Conservation (phyloP, 1,140 invertebrate genomes). For the Parapsyche elsis region DNA sequence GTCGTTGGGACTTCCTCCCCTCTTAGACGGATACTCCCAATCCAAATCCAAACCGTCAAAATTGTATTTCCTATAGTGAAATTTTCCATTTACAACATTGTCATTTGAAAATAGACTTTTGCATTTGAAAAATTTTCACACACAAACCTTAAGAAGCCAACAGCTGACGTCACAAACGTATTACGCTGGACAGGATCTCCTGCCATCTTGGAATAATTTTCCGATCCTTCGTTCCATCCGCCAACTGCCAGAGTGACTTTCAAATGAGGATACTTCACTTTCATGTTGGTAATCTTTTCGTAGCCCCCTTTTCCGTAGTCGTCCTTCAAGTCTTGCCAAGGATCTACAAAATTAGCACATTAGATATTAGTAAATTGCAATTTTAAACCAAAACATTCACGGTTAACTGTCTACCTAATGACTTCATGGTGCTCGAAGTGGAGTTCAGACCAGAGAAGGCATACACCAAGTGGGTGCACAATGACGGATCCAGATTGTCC, state of each 20-base stretch:
- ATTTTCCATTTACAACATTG: background rate
- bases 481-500: constrained; percentile 77
- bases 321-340: constrained; percentile 80
- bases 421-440: constrained; percentile 72
- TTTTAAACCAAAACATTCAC: too few relatives aligned
- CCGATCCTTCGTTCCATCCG: constrained; percentile 89
- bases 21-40: constrained; percentile 84
- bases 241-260: constrained; percentile 86
- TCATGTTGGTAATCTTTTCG: constrained; percentile 74
- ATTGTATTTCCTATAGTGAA: constrained; percentile 74
- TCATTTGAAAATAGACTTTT: background rate
- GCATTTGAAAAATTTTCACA: background rate
- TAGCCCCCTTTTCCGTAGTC: constrained; percentile 80
- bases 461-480: constrained; percentile 91
- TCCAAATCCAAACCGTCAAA: constrained; percentile 89
- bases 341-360: too few relatives aligned
- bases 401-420: too few relatives aligned
- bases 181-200: constrained; percentile 68
- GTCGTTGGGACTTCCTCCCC: constrained; percentile 79
- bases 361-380: constrained; percentile 48
- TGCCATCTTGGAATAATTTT: constrained; percentile 82
- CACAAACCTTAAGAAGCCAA: constrained; percentile 71
- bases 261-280: constrained; percentile 76
- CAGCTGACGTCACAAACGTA: constrained; percentile 73
- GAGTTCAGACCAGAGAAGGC: constrained; percentile 85